phyloP scores from a whole-genome alignment of 1,140 invertebrate species.

The Heliconius nattereri region DNA sequence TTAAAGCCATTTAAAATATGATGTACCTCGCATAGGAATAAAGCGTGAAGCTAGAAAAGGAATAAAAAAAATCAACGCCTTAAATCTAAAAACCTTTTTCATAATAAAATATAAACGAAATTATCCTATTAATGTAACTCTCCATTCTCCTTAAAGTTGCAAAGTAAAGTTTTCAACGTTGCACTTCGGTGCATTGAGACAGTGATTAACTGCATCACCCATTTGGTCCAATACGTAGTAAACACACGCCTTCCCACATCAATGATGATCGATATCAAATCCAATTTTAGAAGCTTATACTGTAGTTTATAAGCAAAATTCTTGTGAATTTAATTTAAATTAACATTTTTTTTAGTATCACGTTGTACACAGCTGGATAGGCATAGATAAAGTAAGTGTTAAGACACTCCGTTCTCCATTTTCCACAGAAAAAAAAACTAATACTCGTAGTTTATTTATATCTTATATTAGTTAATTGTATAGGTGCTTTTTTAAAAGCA shows the following conservation, averaged over 20 bases:
- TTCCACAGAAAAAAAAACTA: too few species aligned
- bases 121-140: background rate
- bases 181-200: background rate
- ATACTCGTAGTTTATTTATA: background rate
- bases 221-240: conserved; percentile 2
- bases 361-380: too few species aligned
- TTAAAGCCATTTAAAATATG: background rate
- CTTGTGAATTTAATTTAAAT: background rate
- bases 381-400: too few species aligned
- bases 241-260: background rate
- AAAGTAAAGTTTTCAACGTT: conserved; percentile 9
- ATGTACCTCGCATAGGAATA: too few species aligned
- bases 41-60: too few species aligned
- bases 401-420: too few species aligned
- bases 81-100: too few species aligned
- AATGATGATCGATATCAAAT: background rate
- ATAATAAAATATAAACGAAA: background rate
- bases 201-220: conserved; percentile 2
- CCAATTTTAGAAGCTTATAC: background rate
- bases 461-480: background rate
- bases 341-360: background rate
- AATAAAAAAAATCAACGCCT: too few species aligned
- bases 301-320: background rate
- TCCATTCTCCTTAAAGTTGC: background rate
- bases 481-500: background rate